Percentiles rank a stretch among this genome's conserved stretches.
These are phyloP conservation scores for Cosmia trapezina DNA, from an alignment of 2,888 invertebrate genomes.

Conservation along the genomic window DNA sequence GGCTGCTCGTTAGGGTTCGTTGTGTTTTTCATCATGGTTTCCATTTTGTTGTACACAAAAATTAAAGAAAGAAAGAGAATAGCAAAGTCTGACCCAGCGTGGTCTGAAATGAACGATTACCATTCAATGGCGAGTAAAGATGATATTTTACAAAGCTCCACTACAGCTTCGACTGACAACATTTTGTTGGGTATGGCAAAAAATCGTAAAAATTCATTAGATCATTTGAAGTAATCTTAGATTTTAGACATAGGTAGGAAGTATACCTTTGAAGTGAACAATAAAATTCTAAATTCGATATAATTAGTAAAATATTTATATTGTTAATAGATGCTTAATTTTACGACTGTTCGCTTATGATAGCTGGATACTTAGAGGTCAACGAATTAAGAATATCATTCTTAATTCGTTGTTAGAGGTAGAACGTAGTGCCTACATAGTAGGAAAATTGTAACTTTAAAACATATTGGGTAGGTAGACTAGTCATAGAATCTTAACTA, in stretches of 20 bases:
- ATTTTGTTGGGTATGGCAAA: conserved; percentile 87
- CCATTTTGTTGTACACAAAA: conserved; percentile 86
- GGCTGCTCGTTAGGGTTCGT: conserved; percentile 86
- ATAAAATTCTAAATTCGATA: conserved; percentile 68
- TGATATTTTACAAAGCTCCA: conserved; percentile 85
- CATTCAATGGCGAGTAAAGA: conserved; percentile 88
- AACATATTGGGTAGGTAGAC: conserved; percentile 63
- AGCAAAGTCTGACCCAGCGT: conserved; percentile 85
- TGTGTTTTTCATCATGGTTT: conserved; percentile 87
- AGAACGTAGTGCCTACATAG: conserved; percentile 67
- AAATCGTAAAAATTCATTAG: conserved; percentile 80
- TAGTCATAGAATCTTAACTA: conserved; percentile 69
- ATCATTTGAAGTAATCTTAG: conserved; percentile 71
- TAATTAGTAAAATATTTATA: conserved; percentile 64
- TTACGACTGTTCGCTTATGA: conserved; percentile 75
- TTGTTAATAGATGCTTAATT: conserved; percentile 76
- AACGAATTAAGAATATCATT: too few species aligned
- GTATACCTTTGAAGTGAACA: conserved; percentile 71
- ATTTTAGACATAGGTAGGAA: conserved; percentile 63
- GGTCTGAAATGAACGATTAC: conserved; percentile 88
- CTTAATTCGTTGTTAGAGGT: too few species aligned
- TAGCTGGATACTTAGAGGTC: conserved; percentile 69
- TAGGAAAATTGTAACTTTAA: conserved; percentile 67
- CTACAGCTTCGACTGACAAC: conserved; percentile 87
- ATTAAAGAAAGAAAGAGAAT: conserved; percentile 87